Base-by-base conservation (phyloP, 2,113 vertebrate species). In the Apodemus speciosus region DNA sequence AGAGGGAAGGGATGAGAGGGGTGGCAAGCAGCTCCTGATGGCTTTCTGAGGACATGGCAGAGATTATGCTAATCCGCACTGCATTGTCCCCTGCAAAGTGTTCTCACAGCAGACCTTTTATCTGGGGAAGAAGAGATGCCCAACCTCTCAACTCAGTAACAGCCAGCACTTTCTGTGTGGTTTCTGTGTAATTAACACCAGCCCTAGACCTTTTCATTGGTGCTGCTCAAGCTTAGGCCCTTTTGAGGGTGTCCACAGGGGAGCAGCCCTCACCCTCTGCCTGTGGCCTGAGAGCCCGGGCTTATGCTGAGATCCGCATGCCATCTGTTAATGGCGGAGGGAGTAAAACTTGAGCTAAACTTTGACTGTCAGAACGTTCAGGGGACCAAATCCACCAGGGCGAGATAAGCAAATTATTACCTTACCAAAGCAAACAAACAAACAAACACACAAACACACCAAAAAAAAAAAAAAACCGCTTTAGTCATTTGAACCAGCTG, bases 131-230 rank as follows among this genome's bases (percentile, higher is more conserved):
- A 98, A 99, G 98, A 98, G 99, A 99, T 99, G 99, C 99, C 99
- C 98, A 99, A 99, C 99, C 99, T 99, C 99, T 99, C 99, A 98
- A 99, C 99, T 99, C 98, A 97, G 98, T 98, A 99, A 99, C 99
- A 99, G 99, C 95, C 98, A 99, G 99, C 99, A 99, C 99, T 99
- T 99, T 99, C 99, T 99, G 99, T 99, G 99, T 99, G 99, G 99
- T 99, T 99, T 99, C 99, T 99, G 99, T 98, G 99, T 99, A 99
- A 99, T 99, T 99, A 99, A 99, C 99, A 99, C 99, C 99, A 99
- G 98, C 99, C 98, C 99, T 98, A 98, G 99, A 98, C 98, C 99
- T 99, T 99, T 99, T 99, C 99, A 99, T 98, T 99, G 99, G 99
- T 98, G 98, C 99, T 99, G 98, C 99, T 99, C 99, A 98, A 99